Base-by-base conservation (phyloP, 2,797 vertebrate species). In the Poecilia picta region DNA sequence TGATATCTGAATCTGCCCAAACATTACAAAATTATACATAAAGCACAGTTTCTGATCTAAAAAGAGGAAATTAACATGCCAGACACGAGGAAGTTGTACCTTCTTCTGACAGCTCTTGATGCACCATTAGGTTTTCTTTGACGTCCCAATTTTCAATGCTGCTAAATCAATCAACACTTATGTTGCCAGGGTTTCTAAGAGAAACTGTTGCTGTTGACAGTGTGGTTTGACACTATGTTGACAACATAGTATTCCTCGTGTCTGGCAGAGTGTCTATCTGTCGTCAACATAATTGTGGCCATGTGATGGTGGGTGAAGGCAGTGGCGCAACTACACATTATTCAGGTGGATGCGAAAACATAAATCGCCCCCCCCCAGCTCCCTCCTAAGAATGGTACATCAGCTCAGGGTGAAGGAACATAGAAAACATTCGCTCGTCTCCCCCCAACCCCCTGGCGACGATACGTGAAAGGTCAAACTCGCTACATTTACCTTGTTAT, bases 281-380 rank as follows among this genome's bases (percentile, higher is more conserved):
- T 72, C 74, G 43, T 77, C 36, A 39, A 39, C 36, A 39, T 78
- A 93, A 36, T 72, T 84, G 62, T 0, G 79, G 87, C 93, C 93
- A 93, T 49, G 1, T 45, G 46, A 93, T 77, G 57, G 79, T 0
- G 57, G 89, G 90, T n/a, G n/a, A n/a, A n/a, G n/a, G n/a, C n/a
- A n/a, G n/a, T n/a, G n/a, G n/a, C n/a, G n/a, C n/a, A n/a, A n/a
- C n/a, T n/a, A n/a, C n/a, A n/a, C n/a, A n/a, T n/a, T n/a, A n/a
- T n/a, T n/a, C n/a, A n/a, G n/a, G n/a, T n/a, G n/a, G n/a, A n/a
- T n/a, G n/a, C n/a, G n/a, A n/a, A n/a, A n/a, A n/a, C n/a, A n/a
- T n/a, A n/a, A n/a, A n/a, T n/a, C n/a, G n/a, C n/a, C n/a, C n/a
- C n/a, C n/a, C n/a, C n/a, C n/a, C n/a, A n/a, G n/a, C n/a, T n/a